Conservation (phyloP, 2,113 vertebrate genomes). For the Hassar affinis region DNA sequence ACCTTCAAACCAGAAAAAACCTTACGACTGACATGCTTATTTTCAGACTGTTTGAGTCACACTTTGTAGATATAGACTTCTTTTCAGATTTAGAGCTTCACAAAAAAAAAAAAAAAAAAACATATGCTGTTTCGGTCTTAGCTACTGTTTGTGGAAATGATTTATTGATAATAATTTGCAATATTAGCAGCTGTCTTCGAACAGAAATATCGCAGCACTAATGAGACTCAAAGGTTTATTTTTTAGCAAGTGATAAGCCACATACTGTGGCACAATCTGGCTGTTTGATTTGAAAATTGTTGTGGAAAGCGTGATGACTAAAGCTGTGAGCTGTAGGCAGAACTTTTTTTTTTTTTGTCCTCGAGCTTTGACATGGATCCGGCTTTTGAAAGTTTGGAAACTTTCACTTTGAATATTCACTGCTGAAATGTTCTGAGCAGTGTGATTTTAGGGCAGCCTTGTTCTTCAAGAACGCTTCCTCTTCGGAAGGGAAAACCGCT, state of each 20-base stretch:
- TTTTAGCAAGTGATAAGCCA: not conserved
- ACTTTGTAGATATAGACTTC: slow-evolving; percentile 19
- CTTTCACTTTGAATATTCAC: not conserved
- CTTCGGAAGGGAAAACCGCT: not conserved
- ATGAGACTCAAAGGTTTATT: slow-evolving; percentile 24
- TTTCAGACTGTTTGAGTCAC: slow-evolving; percentile 20
- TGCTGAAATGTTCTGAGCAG: not conserved
- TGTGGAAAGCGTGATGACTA: not conserved
- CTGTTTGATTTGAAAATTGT: slow-evolving; percentile 23
- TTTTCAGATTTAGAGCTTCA: slow-evolving; percentile 3
- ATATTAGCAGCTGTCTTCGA: slow-evolving; percentile 26
- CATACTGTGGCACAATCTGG: slow-evolving; percentile 25
- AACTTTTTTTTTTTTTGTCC: slow-evolving; percentile 7
- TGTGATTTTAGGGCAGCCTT: not conserved
- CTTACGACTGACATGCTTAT: not conserved
- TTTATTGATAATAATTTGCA: slow-evolving; percentile 23
- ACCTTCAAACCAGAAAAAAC: not conserved
- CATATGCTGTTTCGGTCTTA: not conserved
- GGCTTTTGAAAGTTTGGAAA: not conserved
- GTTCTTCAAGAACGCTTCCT: not conserved
- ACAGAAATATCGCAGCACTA: slow-evolving; percentile 3
- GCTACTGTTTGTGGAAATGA: slow-evolving; percentile 6
- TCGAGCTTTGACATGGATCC: not conserved
- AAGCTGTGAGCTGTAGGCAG: slow-evolving; percentile 14
- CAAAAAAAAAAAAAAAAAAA: not conserved